A percentile compares a stretch with the other conserved stretches of the same genome.
phyloP scores from a whole-genome alignment of 1,140 invertebrate species.

The Ceratitis capitata region DNA sequence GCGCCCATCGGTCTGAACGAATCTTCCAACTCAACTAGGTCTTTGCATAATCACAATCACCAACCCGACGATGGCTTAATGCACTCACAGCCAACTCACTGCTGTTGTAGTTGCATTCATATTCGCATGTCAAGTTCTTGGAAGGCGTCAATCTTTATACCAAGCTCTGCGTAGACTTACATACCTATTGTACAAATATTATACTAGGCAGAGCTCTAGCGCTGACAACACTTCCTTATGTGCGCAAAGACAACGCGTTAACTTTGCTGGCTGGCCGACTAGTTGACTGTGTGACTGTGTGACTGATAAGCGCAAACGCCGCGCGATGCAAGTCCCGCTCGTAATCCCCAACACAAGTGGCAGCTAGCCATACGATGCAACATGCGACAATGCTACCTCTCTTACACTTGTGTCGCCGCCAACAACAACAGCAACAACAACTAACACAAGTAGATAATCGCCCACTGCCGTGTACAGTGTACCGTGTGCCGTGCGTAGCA shows the following conservation, averaged over 20 bases:
- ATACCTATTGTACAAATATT: background rate
- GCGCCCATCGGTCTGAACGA: background rate
- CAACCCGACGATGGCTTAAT: background rate
- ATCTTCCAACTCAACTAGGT: background rate
- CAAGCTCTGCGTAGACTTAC: background rate
- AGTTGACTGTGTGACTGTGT: too few species aligned
- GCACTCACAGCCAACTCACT: background rate
- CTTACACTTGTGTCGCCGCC: background rate
- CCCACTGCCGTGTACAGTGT: too few species aligned
- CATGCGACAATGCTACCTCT: background rate
- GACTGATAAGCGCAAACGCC: background rate
- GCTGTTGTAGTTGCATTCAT: background rate
- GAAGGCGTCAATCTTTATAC: background rate
- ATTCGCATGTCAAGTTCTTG: slow-evolving; percentile 1
- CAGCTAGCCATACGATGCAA: background rate
- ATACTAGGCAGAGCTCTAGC: background rate
- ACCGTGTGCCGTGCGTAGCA: background rate
- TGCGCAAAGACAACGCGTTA: background rate
- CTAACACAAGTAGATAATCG: background rate
- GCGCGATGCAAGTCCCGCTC: background rate
- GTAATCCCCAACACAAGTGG: background rate
- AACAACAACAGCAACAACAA: too few species aligned
- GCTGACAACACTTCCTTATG: background rate
- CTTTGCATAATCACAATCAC: background rate
- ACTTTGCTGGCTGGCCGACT: background rate